Evolutionary conservation across 2,888 invertebrate species (phyloP), one percentile per base, ranked within the genome.

Genomic region (Dryobota labecula): DNA sequence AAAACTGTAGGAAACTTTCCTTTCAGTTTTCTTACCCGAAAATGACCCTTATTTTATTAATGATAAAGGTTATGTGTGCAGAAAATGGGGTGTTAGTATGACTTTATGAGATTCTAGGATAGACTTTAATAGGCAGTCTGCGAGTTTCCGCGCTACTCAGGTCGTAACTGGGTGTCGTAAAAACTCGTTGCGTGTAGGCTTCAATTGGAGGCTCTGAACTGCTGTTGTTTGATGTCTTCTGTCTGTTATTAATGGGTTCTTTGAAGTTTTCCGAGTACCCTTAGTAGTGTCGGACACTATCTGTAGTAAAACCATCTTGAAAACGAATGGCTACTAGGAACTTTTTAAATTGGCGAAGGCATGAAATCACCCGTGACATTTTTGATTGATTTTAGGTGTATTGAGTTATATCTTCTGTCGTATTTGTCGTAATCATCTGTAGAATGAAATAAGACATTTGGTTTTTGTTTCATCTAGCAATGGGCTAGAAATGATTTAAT

Each of bases 121-220:
- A 92, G 92, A 92, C 91, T 92, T 94, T 94, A 93, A 94, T 93
- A 93, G 93, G 90, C 89, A 90, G 90, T 91, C 90, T 89, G 91
- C 91, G 91, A 90, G 90, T 86, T 91, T 90, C 89, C 90, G 80
- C 81, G 88, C 88, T 89, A 89, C 90, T 90, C 88, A 88, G 84
- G 87, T 91, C 91, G 93, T 92, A 92, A 93, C 92, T 91, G 90
- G 87, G 85, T 86, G 91, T 94, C 94, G 90, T 94, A 94, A 94
- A 94, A 90, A 89, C 87, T 90, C 90, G 87, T 89, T 87, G 90
- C 89, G 88, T 88, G 88, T 87, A 89, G 80, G 85, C 85, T 83
- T 78, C 84, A 83, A 85, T 85, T 87, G 86, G 84, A 84, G 84
- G 84, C 69, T 73, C 71, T 66, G 81, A 79, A 84, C 79, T 84